Conservation (phyloP, 2,797 vertebrate species). For the Threskiornis aethiopicus region DNA sequence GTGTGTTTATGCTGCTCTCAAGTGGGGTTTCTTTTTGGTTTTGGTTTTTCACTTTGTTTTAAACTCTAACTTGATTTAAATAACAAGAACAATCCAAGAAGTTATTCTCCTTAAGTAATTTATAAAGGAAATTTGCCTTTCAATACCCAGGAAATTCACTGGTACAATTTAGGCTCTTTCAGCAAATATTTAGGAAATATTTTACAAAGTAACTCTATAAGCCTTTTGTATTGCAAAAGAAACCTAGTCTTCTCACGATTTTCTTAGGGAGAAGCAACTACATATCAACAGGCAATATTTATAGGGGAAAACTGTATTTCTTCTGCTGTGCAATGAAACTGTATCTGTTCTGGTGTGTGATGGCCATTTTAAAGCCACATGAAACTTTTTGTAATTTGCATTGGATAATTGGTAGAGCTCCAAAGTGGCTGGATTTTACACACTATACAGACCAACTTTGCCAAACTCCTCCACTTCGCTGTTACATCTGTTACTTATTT, state of each 20-base stretch:
- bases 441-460: not conserved
- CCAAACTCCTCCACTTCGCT: not conserved
- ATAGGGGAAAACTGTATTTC: not conserved
- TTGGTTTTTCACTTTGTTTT: not conserved
- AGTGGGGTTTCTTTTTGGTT: not conserved
- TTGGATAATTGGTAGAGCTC: not conserved
- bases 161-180: not conserved
- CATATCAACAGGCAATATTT: not conserved
- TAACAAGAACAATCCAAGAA: not conserved
- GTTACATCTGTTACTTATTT: not conserved
- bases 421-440: not conserved
- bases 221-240: not conserved
- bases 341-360: not conserved
- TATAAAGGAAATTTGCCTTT: not conserved
- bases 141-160: not conserved
- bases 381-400: not conserved
- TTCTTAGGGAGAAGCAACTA: not conserved
- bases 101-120: not conserved
- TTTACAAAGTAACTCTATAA: not conserved
- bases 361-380: not conserved
- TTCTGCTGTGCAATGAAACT: not conserved
- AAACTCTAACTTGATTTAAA: not conserved
- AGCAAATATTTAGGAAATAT: not conserved
- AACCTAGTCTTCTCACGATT: not conserved
- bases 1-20: constrained; percentile 15